These are phyloP conservation scores for Tiphia femorata DNA, from an alignment of 2,888 invertebrate species.

Conservation along the genomic window DNA sequence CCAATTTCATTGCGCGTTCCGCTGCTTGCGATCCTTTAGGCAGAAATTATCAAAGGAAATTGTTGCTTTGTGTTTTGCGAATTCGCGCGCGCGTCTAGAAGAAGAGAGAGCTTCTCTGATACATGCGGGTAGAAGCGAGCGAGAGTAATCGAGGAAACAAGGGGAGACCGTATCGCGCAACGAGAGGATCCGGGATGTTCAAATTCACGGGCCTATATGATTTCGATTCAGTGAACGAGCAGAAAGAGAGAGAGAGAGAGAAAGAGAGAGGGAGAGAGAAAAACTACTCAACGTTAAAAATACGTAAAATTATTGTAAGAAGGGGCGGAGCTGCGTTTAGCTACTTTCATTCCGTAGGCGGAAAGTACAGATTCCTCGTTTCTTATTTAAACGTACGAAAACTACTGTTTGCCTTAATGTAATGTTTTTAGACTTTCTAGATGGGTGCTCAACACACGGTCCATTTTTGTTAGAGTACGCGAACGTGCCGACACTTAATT, in stretches of 20 bases:
- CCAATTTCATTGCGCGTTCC: too few relatives aligned
- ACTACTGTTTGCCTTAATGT: conserved; percentile 51
- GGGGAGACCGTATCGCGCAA: too few relatives aligned
- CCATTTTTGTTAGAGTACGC: conserved; percentile 47
- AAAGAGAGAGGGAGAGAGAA: neutral
- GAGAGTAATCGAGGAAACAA: too few relatives aligned
- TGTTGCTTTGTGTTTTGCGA: too few relatives aligned
- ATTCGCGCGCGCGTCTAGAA: too few relatives aligned
- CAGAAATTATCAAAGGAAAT: too few relatives aligned
- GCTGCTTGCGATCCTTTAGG: too few relatives aligned
- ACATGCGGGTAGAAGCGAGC: too few relatives aligned
- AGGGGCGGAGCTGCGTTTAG: conserved; percentile 21
- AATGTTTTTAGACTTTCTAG: conserved; percentile 54
- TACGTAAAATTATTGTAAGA: neutral
- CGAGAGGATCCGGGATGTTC: too few relatives aligned
- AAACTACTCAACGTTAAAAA: neutral
- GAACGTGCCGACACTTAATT: conserved; percentile 15
- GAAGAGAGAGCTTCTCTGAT: too few relatives aligned
- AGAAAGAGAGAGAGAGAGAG: neutral
- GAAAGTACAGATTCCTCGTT: conserved; percentile 27
- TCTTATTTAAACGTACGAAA: conserved; percentile 33
- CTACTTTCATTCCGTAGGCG: conserved; percentile 28
- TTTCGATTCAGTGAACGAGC: too few relatives aligned
- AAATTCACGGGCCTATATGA: too few relatives aligned
- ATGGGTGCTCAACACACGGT: conserved; percentile 56